These are phyloP conservation scores for Saturnia japonica DNA, from an alignment of 2,888 invertebrate genomes.

Conservation along the genomic window DNA sequence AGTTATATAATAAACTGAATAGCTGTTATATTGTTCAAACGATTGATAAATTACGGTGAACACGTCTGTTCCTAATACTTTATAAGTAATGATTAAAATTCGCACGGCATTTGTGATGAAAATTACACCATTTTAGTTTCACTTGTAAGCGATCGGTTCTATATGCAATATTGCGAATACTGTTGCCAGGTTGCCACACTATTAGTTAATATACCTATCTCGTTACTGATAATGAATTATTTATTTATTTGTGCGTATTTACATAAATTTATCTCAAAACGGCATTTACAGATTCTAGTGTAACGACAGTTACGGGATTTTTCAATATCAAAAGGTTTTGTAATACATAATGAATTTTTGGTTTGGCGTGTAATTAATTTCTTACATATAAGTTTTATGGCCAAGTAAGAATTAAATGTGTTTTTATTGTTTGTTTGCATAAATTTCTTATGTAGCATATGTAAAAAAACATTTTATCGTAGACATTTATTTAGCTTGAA, in stretches of 20 bases:
- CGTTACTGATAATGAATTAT: not conserved
- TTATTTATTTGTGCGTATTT: not conserved
- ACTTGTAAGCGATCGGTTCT: slow-evolving; percentile 11
- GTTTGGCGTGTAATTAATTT: not conserved
- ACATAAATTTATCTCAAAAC: not conserved
- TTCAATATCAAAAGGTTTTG: not conserved
- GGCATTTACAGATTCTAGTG: not conserved
- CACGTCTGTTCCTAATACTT: not conserved
- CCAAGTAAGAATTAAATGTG: not conserved
- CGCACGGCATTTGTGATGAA: slow-evolving; percentile 14
- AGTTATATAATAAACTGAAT: not conserved
- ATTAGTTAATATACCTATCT: not conserved
- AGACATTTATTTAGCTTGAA: too few relatives aligned
- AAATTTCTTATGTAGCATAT: too few relatives aligned
- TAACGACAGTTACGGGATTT: not conserved
- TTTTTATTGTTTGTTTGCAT: not conserved
- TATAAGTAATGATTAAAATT: slow-evolving; percentile 18
- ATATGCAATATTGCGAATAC: slow-evolving; percentile 14
- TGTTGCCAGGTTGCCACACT: not conserved
- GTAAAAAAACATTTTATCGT: not conserved
- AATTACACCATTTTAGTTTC: slow-evolving; percentile 25
- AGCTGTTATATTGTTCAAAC: not conserved
- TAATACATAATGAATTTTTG: not conserved
- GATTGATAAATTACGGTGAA: not conserved
- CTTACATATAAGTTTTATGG: not conserved